Base-by-base conservation (phyloP, 2,113 vertebrate genomes). In the Clarias magur region DNA sequence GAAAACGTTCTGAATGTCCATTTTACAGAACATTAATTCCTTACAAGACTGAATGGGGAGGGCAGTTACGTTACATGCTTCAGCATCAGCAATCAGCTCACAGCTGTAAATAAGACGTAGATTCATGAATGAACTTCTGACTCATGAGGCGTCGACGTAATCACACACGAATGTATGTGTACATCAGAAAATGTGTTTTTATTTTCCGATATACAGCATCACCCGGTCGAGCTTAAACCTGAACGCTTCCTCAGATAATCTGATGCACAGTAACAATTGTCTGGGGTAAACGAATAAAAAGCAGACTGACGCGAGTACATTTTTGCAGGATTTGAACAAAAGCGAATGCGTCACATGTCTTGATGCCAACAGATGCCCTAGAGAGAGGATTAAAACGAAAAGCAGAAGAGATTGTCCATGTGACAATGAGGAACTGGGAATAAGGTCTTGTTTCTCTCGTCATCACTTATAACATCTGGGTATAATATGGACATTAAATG, bases 401-500 rank as follows among this genome's bases (percentile, higher is more conserved):
- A 17, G 57, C 63, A 82, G 60, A 81, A 53, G 27, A 73, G 56
- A 72, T 67, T 67, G 13, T 2, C 34, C 1, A 34, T n/a, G 73
- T 15, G 42, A 25, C 15, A 76, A 53, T 12, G 11, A 75, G 38
- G 38, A 12, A 23, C 23, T 8, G 25, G 42, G 63, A 34, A 89
- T 72, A 57, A 88, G 23, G 34, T 34, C 21, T 34, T 3, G 38
- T 27, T 75, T 86, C 12, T 34, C 82, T 85, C 68, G 10, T 72
- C 30, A 82, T 73, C 85, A 80, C 89, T 88, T 76, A 87, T 85
- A 63, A 85, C 30, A 85, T 87, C 67, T 86, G 30, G 57, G 38
- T 27, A 57, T 80, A 85, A 88, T 70, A 57, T 86, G 84, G 67
- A 62, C 89, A 88, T 82, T 81, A 59, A 80, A 87, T 80, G 30